Evolutionary conservation across 2,797 vertebrate genomes (phyloP), one percentile per base, ranked within the genome.

Genomic region (Danio choprae): DNA sequence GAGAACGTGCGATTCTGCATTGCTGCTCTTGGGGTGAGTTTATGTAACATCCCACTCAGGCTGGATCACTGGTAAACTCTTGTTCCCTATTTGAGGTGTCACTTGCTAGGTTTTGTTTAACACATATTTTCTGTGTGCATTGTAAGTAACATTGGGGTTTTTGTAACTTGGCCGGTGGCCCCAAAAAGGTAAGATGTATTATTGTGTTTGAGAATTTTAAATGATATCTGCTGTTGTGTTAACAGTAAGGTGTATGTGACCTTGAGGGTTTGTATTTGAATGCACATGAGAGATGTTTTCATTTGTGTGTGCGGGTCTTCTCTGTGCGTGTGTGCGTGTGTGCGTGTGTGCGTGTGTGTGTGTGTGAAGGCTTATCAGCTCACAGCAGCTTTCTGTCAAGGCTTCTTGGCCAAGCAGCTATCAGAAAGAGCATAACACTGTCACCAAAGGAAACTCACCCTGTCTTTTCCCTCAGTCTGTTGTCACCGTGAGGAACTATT

Each of bases 301-400:
- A 48, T 58, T 40, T 29, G 29, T 22, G 50, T 79, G 59, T 55
- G 60, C 3, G 15, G 20, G 70, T 62, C 36, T 78, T 46, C n/a
- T 51, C 29, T 29, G 29, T 29, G 29, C 29, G 78, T 69, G 68
- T 51, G 13, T 62, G 59, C 50, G 5, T 56, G 48, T 79, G 10
- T 62, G 9, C 38, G 67, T 41, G n/a, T 50, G 29, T 29, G 50
- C 50, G 5, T 56, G 48, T 79, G 10, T 62, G 9, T 38, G 67
- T 41, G n/a, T 50, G 29, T 29, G 50, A 60, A 59, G 62, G 68
- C 81, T 86, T 89, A 89, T 89, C 88, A 87, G 67, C 68, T 11
- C 58, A 46, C 48, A 58, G 22, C 87, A 89, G 84, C 75, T 77
- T 74, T 50, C 67, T 77, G 81, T 63, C 74, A 62, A 50, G 50